Percentiles rank a stretch among this genome's conserved stretches.
phyloP scores from a whole-genome alignment of 2,888 invertebrate species.

The Furcula furcula region DNA sequence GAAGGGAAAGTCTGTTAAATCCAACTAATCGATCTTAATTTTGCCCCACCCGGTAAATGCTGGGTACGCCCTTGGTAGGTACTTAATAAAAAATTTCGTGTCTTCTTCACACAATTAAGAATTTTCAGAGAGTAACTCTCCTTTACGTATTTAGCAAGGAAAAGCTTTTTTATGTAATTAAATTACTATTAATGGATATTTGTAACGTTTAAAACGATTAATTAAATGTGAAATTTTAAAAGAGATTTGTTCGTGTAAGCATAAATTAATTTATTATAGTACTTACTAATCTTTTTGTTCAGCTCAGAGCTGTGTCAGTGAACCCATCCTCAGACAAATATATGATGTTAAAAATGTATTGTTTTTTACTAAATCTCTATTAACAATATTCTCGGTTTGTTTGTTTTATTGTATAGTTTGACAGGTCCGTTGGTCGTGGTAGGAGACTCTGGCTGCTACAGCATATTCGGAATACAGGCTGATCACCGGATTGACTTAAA shows the following conservation, averaged over 20 bases:
- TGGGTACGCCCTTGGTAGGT: no score
- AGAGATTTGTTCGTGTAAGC: slow-evolving; percentile 23
- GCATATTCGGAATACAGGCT: no score
- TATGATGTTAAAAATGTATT: slow-evolving; percentile 46
- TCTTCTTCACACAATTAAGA: slow-evolving; percentile 17
- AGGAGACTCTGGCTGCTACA: no score
- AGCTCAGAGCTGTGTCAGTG: slow-evolving; percentile 63
- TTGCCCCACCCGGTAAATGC: no score
- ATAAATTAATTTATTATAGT: slow-evolving; percentile 33
- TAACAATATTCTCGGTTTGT: no score
- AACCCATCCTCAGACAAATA: slow-evolving; percentile 47
- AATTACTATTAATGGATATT: slow-evolving; percentile 39
- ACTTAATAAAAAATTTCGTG: slow-evolving; percentile 18
- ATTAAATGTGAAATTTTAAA: slow-evolving; percentile 27
- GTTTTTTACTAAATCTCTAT: not conserved
- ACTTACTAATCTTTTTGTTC: slow-evolving; percentile 39
- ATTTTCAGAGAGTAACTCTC: slow-evolving; percentile 33
- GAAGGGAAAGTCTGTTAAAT: no score
- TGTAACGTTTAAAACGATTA: slow-evolving; percentile 55
- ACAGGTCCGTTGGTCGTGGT: no score
- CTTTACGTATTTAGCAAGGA: slow-evolving; percentile 26
- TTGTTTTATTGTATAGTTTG: no score
- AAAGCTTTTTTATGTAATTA: slow-evolving; percentile 42
- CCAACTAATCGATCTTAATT: no score
- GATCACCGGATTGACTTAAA: no score